Conservation (phyloP, 2,888 invertebrate genomes). For the Papilio elwesi region DNA sequence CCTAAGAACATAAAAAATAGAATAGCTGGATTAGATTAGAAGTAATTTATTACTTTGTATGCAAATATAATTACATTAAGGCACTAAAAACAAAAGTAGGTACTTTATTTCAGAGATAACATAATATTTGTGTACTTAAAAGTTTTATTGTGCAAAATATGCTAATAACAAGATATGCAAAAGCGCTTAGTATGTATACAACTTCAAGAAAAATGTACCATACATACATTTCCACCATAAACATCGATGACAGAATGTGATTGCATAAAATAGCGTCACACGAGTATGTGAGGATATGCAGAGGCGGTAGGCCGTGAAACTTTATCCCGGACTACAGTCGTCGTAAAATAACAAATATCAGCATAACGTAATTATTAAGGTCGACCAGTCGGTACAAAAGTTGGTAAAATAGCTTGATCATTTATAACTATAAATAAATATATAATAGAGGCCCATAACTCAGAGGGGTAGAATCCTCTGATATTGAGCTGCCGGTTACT, state of each 20-base stretch:
- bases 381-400: too few relatives aligned
- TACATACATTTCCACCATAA: conserved; percentile 8
- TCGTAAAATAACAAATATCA: too few relatives aligned
- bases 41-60: too few relatives aligned
- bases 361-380: too few relatives aligned
- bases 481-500: background rate
- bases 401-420: too few relatives aligned
- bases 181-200: background rate
- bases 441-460: background rate
- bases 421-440: too few relatives aligned
- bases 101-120: too few relatives aligned
- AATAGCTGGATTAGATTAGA: too few relatives aligned
- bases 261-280: conserved; percentile 14
- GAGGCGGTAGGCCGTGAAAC: conserved; percentile 11
- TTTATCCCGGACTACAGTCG: conserved; percentile 12
- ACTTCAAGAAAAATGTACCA: background rate
- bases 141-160: background rate
- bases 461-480: background rate
- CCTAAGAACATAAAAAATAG: too few relatives aligned
- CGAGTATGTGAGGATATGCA: conserved; percentile 9
- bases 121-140: background rate
- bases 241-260: conserved; percentile 1
- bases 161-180: background rate
- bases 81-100: too few relatives aligned
- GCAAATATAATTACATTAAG: too few relatives aligned